These are phyloP conservation scores for Bellardia bayeri DNA, from an alignment of 2,888 invertebrate genomes.

Conservation along the genomic window DNA sequence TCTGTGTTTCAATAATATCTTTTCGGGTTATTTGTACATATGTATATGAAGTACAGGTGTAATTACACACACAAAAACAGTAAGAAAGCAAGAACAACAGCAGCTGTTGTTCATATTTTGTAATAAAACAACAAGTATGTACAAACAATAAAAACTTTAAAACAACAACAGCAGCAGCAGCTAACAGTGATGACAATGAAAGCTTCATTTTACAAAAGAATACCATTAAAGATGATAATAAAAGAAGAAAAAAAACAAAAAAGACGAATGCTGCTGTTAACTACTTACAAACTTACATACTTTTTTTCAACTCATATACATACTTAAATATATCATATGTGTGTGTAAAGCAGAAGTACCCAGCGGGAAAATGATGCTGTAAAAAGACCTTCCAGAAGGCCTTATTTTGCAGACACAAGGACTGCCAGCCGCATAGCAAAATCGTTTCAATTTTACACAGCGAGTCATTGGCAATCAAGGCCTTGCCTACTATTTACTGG, in stretches of 20 bases:
- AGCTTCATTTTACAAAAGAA: constrained; percentile 46
- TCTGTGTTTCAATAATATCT: not conserved
- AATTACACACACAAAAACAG: constrained; percentile 24
- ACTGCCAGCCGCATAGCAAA: too few species aligned
- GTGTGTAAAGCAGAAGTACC: not conserved
- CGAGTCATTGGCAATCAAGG: too few species aligned
- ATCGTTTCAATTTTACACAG: too few species aligned
- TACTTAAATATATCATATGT: not conserved
- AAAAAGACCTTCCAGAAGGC: too few species aligned
- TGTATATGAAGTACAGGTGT: constrained; percentile 45
- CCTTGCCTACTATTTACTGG: too few species aligned
- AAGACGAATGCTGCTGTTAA: constrained; percentile 13
- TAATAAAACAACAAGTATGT: constrained; percentile 16
- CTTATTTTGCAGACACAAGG: too few species aligned
- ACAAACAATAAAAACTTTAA: not conserved
- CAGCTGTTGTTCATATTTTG: constrained; percentile 25
- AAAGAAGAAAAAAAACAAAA: not conserved
- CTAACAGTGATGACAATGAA: constrained; percentile 28
- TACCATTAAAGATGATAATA: constrained; percentile 49
- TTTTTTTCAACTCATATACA: not conserved
- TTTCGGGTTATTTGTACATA: constrained; percentile 29
- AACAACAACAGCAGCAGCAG: constrained; percentile 21
- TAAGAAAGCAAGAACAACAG: not conserved
- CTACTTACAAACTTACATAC: constrained; percentile 17
- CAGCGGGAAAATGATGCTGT: too few species aligned